Evolutionary conservation across 2,888 invertebrate genomes (phyloP).

Genomic region (Machimus rusticus): DNA sequence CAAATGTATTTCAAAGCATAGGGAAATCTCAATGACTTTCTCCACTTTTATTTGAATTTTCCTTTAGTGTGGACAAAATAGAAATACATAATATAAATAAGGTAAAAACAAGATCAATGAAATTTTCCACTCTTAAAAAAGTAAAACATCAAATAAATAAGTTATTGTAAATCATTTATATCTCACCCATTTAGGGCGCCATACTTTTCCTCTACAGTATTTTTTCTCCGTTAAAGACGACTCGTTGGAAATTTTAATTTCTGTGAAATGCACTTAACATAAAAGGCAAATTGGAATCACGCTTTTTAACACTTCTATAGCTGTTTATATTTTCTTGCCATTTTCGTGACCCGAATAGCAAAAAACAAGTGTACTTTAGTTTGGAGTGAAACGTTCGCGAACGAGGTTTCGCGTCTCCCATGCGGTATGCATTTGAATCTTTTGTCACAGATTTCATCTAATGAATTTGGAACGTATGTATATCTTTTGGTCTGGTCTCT

Average conservation of each 20-base stretch:
- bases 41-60: too few relatives aligned
- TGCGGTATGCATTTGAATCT: slow-evolving; percentile 4
- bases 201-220: neutral
- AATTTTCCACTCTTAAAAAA: neutral
- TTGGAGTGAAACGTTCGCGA: neutral
- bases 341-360: neutral
- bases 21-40: too few relatives aligned
- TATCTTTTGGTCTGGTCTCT: neutral
- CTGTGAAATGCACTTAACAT: neutral
- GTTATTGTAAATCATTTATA: neutral
- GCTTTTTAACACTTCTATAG: neutral
- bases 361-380: neutral
- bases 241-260: slow-evolving; percentile 4
- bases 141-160: neutral
- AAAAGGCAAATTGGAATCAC: neutral
- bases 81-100: too few relatives aligned
- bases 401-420: slow-evolving; percentile 6
- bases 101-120: neutral
- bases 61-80: too few relatives aligned
- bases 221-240: neutral
- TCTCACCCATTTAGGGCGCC: neutral
- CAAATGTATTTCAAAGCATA: too few relatives aligned
- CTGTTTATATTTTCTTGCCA: neutral
- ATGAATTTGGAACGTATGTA: neutral
- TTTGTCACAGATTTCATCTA: slow-evolving; percentile 10